Base-by-base conservation (phyloP, 1,140 invertebrate genomes). In the Monomorium pharaonis region DNA sequence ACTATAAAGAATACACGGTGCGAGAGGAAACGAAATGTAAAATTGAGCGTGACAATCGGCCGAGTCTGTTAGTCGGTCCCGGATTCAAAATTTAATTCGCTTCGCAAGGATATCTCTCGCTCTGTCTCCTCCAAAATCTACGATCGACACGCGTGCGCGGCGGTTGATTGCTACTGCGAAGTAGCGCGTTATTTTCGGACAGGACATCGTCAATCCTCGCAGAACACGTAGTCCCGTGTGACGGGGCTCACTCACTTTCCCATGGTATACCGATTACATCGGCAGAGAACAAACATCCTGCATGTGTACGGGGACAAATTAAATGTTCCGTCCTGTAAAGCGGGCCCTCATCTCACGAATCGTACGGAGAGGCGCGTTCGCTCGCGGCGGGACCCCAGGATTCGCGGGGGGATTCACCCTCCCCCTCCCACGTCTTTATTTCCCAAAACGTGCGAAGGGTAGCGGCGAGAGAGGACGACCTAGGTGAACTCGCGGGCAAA, bases 211-310 rank as follows among this genome's bases (percentile, higher is more conserved):
- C 21, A 21, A 77, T 77, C n/a, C 3, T 33, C 27, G 24, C 58
- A 12, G n/a, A 76, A 44, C 54, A 77, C 37, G 12, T 76, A 14
- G n/a, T 44, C 5, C 9, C 54, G 16, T 7, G 1, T 47, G 44
- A 78, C 24, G 37, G 44, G n/a, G 12, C n/a, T 78, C 76, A 78
- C 76, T 78, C 75, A 77, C 75, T 67, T 51, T 37, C n/a, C 33
- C 60, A 33, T 77, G 30, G 4, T 30, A 24, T 47, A 67, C 10
- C 42, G 21, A 33, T 33, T n/a, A n/a, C 16, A 30, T 44, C 10
- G 6, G n/a, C n/a, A 67, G 24, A 37, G 37, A n/a, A n/a, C n/a
- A n/a, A n/a, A n/a, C n/a, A 65, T 5, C 51, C 30, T 44, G 18
- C n/a, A 18, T 24, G n/a, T n/a, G n/a, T n/a, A 62, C 21, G 14